A percentile compares a stretch with the other conserved stretches of the same genome.
Evolutionary conservation across 30 jellyfish, hydroid and myxozoan species (phyloP).

Genomic region (Chrysaora quinquecirrha): DNA sequence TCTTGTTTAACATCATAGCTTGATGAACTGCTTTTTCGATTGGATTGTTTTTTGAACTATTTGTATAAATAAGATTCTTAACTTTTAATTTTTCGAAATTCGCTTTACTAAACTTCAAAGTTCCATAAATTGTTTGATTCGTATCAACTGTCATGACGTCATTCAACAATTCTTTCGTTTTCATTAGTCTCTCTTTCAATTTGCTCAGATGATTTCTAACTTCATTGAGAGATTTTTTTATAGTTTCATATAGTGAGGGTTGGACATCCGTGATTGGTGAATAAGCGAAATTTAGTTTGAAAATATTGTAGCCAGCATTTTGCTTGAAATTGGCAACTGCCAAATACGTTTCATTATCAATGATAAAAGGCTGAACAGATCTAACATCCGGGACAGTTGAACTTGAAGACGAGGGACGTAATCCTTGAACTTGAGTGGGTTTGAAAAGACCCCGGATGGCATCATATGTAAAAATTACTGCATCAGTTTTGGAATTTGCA

Average conservation of each 20-base stretch:
- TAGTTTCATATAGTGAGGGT: constrained; percentile 40
- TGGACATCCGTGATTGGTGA: constrained; percentile 24
- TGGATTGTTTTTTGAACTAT: constrained; percentile 36
- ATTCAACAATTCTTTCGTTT: constrained; percentile 10
- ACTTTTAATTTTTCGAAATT: constrained; percentile 24
- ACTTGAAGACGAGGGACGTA: constrained; percentile 61
- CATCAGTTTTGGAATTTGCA: constrained; percentile 84
- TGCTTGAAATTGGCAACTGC: constrained; percentile 86
- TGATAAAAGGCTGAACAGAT: constrained; percentile 68
- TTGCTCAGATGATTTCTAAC: constrained; percentile 26
- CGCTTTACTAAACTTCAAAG: constrained; percentile 6
- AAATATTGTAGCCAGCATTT: constrained; percentile 75
- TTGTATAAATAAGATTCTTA: constrained; percentile 34
- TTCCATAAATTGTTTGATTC: constrained; percentile 46
- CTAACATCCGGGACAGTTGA: constrained; percentile 76
- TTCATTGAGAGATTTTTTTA: constrained; percentile 22
- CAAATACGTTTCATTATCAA: constrained; percentile 44
- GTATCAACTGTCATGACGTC: constrained; percentile 44
- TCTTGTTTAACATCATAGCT: constrained; percentile 27
- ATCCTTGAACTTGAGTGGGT: constrained; percentile 84
- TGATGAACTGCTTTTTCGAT: constrained; percentile 52
- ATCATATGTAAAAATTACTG: constrained; percentile 83
- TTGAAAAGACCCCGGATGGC: constrained; percentile 77
- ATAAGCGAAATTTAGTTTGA: constrained; percentile 51
- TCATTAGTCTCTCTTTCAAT: constrained; percentile 28